These are phyloP conservation scores for Pollimyrus isidori DNA, from an alignment of 2,113 vertebrate species.

Conservation along the genomic window DNA sequence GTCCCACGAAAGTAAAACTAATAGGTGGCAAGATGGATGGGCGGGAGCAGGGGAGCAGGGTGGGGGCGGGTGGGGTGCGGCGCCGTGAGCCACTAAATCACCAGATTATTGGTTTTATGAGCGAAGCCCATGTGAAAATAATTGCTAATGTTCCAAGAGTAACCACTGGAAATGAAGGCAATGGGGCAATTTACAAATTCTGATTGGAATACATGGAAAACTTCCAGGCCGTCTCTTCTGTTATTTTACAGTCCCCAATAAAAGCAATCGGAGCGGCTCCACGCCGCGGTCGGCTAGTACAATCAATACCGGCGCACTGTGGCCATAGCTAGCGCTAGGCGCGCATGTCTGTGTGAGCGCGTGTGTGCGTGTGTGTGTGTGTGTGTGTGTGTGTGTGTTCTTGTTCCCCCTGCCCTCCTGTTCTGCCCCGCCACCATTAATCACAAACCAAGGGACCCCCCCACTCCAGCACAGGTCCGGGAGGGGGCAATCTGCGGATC, in stretches of 20 bases:
- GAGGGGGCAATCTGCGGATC: not conserved
- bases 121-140: slow-evolving; percentile 64
- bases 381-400: not conserved
- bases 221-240: slow-evolving; percentile 60
- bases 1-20: slow-evolving; percentile 54
- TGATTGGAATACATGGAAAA: slow-evolving; percentile 69
- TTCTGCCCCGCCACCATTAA: slow-evolving; percentile 53
- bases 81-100: slow-evolving; percentile 60
- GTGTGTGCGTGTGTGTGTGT: not conserved
- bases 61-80: slow-evolving; percentile 45
- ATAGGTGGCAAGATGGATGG: slow-evolving; percentile 66
- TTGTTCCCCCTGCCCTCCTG: not conserved
- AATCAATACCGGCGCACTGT: slow-evolving; percentile 55
- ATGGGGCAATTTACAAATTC: slow-evolving; percentile 71
- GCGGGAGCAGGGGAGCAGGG: slow-evolving; percentile 52
- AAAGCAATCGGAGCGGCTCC: slow-evolving; percentile 55
- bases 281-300: slow-evolving; percentile 45
- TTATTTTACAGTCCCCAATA: slow-evolving; percentile 60
- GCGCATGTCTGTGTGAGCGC: not conserved
- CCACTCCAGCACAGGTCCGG: too few species aligned
- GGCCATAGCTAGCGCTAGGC: slow-evolving; percentile 10
- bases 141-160: slow-evolving; percentile 71
- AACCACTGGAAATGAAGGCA: slow-evolving; percentile 70
- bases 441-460: slow-evolving; percentile 37
- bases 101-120: slow-evolving; percentile 67